Percentiles rank a stretch among this genome's conserved stretches.
Conservation (phyloP, 2,797 vertebrate species). For the Periophthalmus magnuspinnatus region DNA sequence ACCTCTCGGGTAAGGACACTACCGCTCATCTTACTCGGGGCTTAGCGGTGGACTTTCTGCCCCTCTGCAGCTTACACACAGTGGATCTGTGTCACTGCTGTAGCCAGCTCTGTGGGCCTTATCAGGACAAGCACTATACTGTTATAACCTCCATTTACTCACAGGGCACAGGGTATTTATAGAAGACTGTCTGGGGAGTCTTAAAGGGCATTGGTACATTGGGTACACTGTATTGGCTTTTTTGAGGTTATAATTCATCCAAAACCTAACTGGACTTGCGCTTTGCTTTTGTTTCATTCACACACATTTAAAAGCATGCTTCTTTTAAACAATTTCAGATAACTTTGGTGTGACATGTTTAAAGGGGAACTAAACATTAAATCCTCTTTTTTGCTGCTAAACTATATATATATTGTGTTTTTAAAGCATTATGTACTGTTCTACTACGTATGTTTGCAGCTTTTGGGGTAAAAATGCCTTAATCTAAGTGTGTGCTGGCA, state of each 20-base stretch:
- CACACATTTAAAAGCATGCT: neutral
- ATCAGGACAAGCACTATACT: slow-evolving; percentile 33
- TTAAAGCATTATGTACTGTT: no score
- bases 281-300: neutral
- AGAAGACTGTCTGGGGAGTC: neutral
- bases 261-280: neutral
- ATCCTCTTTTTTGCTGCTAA: no score
- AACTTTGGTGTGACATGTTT: no score
- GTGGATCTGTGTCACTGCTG: slow-evolving; percentile 39
- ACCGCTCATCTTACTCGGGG: slow-evolving; percentile 52
- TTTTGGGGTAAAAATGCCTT: no score
- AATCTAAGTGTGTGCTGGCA: no score
- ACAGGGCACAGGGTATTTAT: neutral
- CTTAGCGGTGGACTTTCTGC: slow-evolving; percentile 52
- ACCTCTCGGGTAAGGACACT: slow-evolving; percentile 61
- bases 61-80: slow-evolving; percentile 50
- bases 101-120: slow-evolving; percentile 43
- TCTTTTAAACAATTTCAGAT: no score
- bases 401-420: no score
- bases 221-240: neutral
- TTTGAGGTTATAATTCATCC: neutral
- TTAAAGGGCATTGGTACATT: neutral
- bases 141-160: slow-evolving; percentile 12
- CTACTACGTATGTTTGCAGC: no score
- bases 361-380: no score